These are phyloP conservation scores for Podocnemis expansa DNA, from an alignment of 2,113 vertebrate species.

Conservation along the genomic window DNA sequence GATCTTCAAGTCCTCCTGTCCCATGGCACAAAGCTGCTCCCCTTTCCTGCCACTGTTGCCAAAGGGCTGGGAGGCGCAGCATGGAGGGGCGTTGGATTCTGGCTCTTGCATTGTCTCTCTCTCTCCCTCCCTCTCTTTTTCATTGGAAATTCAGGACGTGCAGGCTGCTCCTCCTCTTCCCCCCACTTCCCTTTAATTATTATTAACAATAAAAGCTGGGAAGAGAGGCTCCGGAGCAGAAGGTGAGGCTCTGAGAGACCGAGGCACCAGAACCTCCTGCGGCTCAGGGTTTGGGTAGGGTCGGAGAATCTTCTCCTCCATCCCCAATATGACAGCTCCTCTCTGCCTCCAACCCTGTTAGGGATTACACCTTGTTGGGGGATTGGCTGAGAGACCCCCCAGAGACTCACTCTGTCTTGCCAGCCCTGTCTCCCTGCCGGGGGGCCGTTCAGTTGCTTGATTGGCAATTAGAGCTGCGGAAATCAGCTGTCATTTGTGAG, in stretches of 20 bases:
- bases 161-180: neutral
- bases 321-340: neutral
- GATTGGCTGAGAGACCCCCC: neutral
- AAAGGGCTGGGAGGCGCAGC: neutral
- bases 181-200: neutral
- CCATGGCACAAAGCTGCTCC: neutral
- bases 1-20: neutral
- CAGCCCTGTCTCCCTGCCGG: neutral
- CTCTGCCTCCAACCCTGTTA: neutral
- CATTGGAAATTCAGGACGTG: neutral
- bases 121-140: neutral
- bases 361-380: fast-evolving
- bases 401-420: neutral
- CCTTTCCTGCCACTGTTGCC: neutral
- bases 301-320: neutral
- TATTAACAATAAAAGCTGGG: neutral
- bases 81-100: neutral
- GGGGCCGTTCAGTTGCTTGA: neutral
- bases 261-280: neutral
- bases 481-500: neutral
- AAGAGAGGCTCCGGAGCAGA: neutral
- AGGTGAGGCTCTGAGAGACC: neutral
- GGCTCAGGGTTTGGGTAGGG: too few relatives aligned
- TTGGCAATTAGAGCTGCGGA: neutral
- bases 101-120: neutral